phyloP scores from a whole-genome alignment of 2,797 vertebrate species.

The Semotilus atromaculatus region DNA sequence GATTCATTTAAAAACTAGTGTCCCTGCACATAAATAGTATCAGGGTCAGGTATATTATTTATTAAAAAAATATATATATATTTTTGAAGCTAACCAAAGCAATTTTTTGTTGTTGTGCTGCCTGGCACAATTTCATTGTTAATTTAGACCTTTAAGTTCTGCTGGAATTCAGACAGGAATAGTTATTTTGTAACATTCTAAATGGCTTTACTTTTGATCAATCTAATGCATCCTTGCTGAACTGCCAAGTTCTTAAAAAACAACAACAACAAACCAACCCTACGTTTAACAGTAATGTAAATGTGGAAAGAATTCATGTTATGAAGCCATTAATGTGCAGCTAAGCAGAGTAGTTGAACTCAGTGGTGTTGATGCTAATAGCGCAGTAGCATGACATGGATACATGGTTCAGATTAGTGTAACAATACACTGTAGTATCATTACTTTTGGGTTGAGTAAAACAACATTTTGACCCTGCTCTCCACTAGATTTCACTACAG shows the following conservation, averaged over 20 bases:
- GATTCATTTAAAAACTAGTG: too few relatives aligned
- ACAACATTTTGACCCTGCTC: neutral
- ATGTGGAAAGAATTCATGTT: neutral
- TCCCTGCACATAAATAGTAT: too few relatives aligned
- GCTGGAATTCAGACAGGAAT: neutral
- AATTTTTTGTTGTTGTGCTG: neutral
- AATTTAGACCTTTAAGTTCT: neutral
- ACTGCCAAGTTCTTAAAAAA: neutral
- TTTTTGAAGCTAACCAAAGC: neutral
- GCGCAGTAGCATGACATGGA: constrained; percentile 12
- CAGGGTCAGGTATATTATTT: too few relatives aligned
- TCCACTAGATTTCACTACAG: neutral
- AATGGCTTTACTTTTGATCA: too few relatives aligned
- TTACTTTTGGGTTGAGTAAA: neutral
- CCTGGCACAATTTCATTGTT: neutral
- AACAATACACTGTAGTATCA: neutral
- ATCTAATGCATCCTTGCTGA: neutral
- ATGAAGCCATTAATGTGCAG: neutral
- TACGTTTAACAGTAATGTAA: neutral
- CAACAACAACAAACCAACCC: neutral
- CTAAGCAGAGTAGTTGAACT: neutral
- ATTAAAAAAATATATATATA: neutral
- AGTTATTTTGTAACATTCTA: too few relatives aligned
- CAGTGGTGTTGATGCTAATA: neutral
- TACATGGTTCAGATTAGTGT: neutral